A percentile compares a stretch with the other conserved stretches of the same genome.
These are phyloP conservation scores for Euura lappo DNA, from an alignment of 1,140 invertebrate species.

Conservation along the genomic window DNA sequence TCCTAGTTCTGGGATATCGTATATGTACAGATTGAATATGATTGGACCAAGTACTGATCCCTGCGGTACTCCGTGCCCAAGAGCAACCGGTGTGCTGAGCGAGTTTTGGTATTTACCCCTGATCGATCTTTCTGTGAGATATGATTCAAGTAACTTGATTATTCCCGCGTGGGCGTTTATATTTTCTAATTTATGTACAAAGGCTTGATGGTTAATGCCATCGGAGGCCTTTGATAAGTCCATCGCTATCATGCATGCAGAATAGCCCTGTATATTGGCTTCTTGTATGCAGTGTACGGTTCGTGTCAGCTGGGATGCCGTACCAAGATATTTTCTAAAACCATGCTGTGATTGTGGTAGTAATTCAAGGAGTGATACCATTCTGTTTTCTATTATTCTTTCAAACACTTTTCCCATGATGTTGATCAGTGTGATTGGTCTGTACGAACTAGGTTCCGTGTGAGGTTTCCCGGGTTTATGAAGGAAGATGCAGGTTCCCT, in stretches of 20 bases:
- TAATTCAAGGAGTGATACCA: constrained; percentile 1
- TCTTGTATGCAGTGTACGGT: constrained; percentile 15
- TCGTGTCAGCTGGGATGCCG: constrained; percentile 10
- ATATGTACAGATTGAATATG: background rate
- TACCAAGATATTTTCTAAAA: constrained; percentile 20
- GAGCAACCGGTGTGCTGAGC: background rate
- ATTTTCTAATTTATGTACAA: constrained; percentile 31
- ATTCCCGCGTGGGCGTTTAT: background rate
- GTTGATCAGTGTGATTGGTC: constrained; percentile 31
- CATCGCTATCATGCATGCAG: background rate
- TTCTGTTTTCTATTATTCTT: constrained; percentile 21
- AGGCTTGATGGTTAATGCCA: constrained; percentile 29
- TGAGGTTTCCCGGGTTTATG: constrained; percentile 19
- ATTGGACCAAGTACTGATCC: too few relatives aligned
- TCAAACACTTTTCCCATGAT: constrained; percentile 27
- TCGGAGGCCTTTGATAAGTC: constrained; percentile 33
- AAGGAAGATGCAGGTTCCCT: constrained; percentile 15
- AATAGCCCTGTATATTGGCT: background rate
- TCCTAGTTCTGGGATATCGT: background rate
- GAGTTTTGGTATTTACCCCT: background rate
- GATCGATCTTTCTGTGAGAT: background rate
- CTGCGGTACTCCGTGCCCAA: background rate
- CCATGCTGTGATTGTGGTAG: constrained; percentile 24
- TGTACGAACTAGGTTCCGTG: constrained; percentile 8
- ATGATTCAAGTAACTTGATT: background rate